Conservation (phyloP, 2,797 vertebrate species). For the Diplodus sargus region DNA sequence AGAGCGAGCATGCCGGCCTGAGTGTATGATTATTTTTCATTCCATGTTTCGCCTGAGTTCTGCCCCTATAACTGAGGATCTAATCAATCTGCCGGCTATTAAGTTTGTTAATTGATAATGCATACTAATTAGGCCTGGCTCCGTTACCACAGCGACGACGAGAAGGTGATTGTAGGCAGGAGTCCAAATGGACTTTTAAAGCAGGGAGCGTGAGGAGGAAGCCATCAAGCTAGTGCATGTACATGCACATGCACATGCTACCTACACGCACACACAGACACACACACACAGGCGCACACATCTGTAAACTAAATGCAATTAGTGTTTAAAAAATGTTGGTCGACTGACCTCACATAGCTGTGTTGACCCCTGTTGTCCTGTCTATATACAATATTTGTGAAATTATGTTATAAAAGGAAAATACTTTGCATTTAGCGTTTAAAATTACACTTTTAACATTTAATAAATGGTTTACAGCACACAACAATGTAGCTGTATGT, state of each 20-base stretch:
- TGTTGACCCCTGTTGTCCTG: not conserved
- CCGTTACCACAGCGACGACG: conserved; percentile 98
- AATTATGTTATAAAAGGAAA: not conserved
- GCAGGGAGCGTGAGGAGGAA: conserved; percentile 94
- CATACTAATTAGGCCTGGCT: conserved; percentile 99
- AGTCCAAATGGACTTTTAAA: conserved; percentile 99
- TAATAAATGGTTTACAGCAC: not conserved
- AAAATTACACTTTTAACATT: not conserved
- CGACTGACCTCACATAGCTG: conserved; percentile 10
- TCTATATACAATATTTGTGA: not conserved
- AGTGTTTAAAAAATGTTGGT: not conserved
- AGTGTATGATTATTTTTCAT: conserved; percentile 95
- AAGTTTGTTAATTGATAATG: conserved; percentile 99
- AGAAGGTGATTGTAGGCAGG: conserved; percentile 99
- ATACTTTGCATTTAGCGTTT: not conserved
- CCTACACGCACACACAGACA: conserved; percentile 7
- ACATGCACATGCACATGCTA: conserved; percentile 1
- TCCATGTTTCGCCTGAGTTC: conserved; percentile 99
- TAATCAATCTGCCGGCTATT: conserved; percentile 99
- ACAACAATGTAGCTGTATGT: not conserved
- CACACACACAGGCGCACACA: not conserved
- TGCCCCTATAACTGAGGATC: conserved; percentile 99
- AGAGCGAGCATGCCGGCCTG: conserved; percentile 59
- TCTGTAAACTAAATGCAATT: not conserved
- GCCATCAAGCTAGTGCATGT: conserved; percentile 84